phyloP scores from a whole-genome alignment of 2,888 invertebrate genomes.

The Tortricodes alternella region DNA sequence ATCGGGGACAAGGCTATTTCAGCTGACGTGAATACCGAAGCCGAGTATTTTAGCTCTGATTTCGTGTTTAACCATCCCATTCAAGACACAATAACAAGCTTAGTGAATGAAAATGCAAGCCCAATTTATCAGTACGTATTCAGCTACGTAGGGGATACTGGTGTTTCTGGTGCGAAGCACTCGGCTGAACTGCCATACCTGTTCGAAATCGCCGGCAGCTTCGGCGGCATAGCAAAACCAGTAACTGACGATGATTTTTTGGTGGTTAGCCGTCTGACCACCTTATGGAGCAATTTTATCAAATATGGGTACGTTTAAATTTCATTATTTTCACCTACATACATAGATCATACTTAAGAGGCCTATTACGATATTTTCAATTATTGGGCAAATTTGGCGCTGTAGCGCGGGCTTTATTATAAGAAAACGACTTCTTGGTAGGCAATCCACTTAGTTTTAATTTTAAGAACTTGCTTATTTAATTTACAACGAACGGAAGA shows the following conservation, averaged over 20 bases:
- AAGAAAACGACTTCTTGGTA: too few relatives aligned
- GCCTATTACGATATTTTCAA: too few relatives aligned
- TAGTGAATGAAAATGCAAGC: constrained; percentile 59
- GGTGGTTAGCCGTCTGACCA: constrained; percentile 56
- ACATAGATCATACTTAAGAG: background rate
- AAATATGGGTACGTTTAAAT: constrained; percentile 62
- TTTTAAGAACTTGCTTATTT: too few relatives aligned
- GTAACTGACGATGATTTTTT: constrained; percentile 50
- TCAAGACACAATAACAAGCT: constrained; percentile 55
- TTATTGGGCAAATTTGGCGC: too few relatives aligned
- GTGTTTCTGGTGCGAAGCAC: constrained; percentile 51
- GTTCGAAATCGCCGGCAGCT: constrained; percentile 45
- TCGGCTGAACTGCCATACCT: constrained; percentile 62
- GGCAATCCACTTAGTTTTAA: too few relatives aligned
- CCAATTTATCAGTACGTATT: constrained; percentile 66
- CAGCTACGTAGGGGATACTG: constrained; percentile 52
- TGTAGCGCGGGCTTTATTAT: too few relatives aligned
- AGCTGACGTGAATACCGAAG: constrained; percentile 43
- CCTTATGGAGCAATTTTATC: constrained; percentile 69
- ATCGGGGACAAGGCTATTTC: constrained; percentile 63
- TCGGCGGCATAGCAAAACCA: constrained; percentile 29
- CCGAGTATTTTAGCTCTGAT: constrained; percentile 66
- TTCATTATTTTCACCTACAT: background rate
- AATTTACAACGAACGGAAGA: too few relatives aligned
- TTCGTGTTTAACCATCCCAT: constrained; percentile 63